Evolutionary conservation across 1,140 invertebrate species (phyloP).

Genomic region (Microplitis demolitor): DNA sequence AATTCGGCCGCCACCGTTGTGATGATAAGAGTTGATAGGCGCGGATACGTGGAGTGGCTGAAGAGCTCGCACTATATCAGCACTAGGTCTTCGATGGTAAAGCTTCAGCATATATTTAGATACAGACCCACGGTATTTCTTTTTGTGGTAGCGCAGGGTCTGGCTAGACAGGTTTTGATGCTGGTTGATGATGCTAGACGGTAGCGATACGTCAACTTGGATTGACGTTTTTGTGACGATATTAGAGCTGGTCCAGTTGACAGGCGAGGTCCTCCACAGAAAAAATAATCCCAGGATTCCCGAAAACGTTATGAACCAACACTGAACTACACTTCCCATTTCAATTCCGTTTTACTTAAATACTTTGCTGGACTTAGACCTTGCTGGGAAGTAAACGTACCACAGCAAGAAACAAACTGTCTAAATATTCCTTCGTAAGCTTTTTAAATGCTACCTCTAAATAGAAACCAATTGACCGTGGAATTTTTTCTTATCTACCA

Average conservation of each 20-base stretch:
- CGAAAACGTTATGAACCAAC: conserved; percentile 20
- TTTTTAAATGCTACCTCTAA: background rate
- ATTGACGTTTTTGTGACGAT: conserved; percentile 50
- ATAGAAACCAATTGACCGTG: conserved; percentile 2
- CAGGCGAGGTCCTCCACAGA: conserved; percentile 44
- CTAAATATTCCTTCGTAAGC: too few species aligned
- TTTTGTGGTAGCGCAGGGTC: conserved; percentile 20
- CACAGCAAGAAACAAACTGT: too few species aligned
- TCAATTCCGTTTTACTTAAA: background rate
- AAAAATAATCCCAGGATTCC: conserved; percentile 33
- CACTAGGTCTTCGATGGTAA: conserved; percentile 48
- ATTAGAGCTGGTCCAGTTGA: conserved; percentile 36
- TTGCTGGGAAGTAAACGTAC: background rate
- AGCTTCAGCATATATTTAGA: conserved; percentile 54
- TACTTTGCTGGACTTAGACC: background rate
- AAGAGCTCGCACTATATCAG: conserved; percentile 51
- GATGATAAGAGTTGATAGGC: conserved; percentile 14
- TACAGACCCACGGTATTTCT: conserved; percentile 36
- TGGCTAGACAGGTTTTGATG: conserved; percentile 32
- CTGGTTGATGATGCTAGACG: conserved; percentile 36
- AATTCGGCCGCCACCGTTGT: conserved; percentile 40
- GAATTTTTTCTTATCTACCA: background rate
- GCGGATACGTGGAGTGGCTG: conserved; percentile 46
- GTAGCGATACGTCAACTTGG: conserved; percentile 48
- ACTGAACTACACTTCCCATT: conserved; percentile 5